Percentiles rank a stretch among this genome's conserved stretches.
Evolutionary conservation across 1,140 invertebrate species (phyloP).

Genomic region (Nebria ingens): DNA sequence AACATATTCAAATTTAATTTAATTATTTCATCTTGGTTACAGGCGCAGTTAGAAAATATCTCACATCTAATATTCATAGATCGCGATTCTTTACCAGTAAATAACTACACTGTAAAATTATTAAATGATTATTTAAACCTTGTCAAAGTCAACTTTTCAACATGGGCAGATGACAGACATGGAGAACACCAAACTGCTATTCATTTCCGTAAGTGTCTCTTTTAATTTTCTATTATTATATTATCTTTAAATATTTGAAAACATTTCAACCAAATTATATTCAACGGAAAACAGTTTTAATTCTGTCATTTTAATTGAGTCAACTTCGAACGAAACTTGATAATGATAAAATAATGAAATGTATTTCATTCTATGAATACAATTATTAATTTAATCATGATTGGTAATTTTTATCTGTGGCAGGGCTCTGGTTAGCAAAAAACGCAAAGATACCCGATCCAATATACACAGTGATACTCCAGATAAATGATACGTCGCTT

Average conservation of each 20-base stretch:
- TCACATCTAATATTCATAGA: neutral
- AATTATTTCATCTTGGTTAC: neutral
- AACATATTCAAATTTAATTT: too few species aligned
- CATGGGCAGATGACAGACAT: neutral
- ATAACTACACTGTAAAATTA: neutral
- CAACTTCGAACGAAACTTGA: too few species aligned
- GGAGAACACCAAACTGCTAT: neutral
- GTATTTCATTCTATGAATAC: too few species aligned
- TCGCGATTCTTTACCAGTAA: neutral
- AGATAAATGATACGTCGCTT: neutral
- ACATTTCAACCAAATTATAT: too few species aligned
- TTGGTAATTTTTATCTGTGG: too few species aligned
- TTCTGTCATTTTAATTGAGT: too few species aligned
- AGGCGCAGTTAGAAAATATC: neutral
- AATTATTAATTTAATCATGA: too few species aligned
- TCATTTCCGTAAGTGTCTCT: neutral
- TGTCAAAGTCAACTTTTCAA: neutral
- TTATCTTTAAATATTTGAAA: too few species aligned
- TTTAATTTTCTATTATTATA: too few species aligned
- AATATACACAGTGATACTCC: neutral
- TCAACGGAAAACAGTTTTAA: too few species aligned
- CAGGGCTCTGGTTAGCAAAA: neutral
- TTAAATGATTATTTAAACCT: neutral
- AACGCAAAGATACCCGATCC: neutral
- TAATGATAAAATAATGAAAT: too few species aligned